Evolutionary conservation across 2,113 vertebrate species (phyloP).

Genomic region (Vicugna pacos): DNA sequence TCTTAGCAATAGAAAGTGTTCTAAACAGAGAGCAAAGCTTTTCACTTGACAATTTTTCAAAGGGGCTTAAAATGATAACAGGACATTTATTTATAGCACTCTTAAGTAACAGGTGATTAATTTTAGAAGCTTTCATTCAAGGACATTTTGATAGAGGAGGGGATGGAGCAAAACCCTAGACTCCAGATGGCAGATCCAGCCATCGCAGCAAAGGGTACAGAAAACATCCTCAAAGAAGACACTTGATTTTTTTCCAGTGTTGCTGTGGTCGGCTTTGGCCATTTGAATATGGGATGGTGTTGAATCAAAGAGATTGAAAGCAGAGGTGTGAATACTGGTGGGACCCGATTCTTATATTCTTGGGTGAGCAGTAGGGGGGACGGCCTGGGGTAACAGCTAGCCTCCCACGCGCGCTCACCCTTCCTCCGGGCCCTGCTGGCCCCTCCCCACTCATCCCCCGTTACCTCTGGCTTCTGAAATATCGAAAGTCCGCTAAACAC

Average conservation of each 20-base stretch:
- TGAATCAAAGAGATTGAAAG: neutral
- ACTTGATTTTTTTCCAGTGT: neutral
- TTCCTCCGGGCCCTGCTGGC: neutral
- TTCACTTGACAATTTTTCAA: neutral
- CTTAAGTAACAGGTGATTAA: neutral
- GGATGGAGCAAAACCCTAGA: neutral
- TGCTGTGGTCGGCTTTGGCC: neutral
- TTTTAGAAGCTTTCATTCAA: neutral
- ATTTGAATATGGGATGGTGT: neutral
- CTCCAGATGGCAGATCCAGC: neutral
- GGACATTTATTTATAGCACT: neutral
- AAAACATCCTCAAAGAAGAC: neutral
- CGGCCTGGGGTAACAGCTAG: neutral
- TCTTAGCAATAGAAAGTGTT: neutral
- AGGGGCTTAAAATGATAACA: neutral
- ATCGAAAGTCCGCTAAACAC: neutral
- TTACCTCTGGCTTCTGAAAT: neutral
- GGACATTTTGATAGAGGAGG: neutral
- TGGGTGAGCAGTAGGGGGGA: neutral
- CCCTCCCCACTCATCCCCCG: neutral
- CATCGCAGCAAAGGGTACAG: neutral
- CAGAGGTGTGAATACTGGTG: accelerated
- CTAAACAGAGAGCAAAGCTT: neutral
- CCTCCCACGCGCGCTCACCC: neutral
- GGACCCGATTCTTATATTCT: neutral